Base-by-base conservation (phyloP, 2,888 invertebrate species). In the Melinaea marsaeus region DNA sequence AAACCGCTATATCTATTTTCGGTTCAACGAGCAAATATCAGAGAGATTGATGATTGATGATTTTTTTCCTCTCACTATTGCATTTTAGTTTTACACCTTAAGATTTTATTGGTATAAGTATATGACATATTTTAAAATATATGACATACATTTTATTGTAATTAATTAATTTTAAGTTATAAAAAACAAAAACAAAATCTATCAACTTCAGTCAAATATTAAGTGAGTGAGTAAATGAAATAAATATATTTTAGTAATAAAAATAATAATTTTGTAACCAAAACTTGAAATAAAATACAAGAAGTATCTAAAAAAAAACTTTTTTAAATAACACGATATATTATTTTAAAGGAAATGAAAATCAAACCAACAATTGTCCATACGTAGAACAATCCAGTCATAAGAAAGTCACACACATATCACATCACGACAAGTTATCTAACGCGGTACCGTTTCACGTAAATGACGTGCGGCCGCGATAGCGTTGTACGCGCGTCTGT, bases 401-500 rank as follows among this genome's bases (percentile, higher is more conserved):
- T 32, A 51, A 32, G 9, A 51, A 51, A 4, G 51, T 51, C 32
- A 42, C 51, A 51, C 51, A 51, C 51, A 51, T 32, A 32, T 51
- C 51, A 51, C 51, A 51, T 51, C 51, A 51, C 51, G 51, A 51
- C 32, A 51, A 51, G 32, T 51, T 51, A 32, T 51, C 22, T 32
- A 22, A 51, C 51, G 32, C 51, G 51, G 51, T 22, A 32, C 32
- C 51, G 51, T 9, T 67, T 68, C 64, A 64, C 61, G 67, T 67
- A 67, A 67, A 64, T 62, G 47, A 58, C 89, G 89, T 88, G 88
- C 86, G 85, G 79, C 75, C 88, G 65, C 79, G 70, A 71, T 80
- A 83, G 77, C 84, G 86, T 72, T 84, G 76, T 77, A 80, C 79
- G 76, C 75, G 77, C 88, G 86, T 89, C 89, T 89, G 89, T 72